phyloP scores from a whole-genome alignment of 2,113 vertebrate species.

The Pontoporia blainvillei region DNA sequence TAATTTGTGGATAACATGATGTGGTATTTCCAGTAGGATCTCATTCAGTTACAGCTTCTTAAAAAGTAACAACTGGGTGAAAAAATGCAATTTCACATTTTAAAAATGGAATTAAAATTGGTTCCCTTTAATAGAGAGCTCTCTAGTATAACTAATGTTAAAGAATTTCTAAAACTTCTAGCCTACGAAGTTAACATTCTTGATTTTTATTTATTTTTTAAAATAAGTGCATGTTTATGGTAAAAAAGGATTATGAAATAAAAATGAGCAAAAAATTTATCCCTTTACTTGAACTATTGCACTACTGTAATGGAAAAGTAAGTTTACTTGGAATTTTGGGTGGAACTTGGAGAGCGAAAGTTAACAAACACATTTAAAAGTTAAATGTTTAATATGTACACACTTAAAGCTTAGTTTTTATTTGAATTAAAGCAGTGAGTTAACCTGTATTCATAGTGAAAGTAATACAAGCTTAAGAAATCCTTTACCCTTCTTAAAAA shows the following conservation, averaged over 20 bases:
- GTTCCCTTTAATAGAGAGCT: neutral
- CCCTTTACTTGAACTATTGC: neutral
- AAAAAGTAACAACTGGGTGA: neutral
- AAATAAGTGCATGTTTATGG: neutral
- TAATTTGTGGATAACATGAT: neutral
- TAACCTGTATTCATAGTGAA: neutral
- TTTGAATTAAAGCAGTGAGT: neutral
- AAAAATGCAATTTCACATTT: neutral
- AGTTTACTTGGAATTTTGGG: neutral
- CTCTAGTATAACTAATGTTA: neutral
- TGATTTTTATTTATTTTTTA: slow-evolving; percentile 7
- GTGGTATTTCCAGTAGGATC: neutral
- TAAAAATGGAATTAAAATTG: slow-evolving; percentile 22
- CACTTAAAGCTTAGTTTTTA: neutral
- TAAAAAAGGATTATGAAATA: slow-evolving; percentile 7
- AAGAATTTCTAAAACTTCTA: neutral
- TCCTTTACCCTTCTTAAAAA: neutral
- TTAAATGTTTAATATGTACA: neutral
- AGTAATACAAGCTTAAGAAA: neutral
- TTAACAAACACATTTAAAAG: neutral
- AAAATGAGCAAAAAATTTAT: neutral
- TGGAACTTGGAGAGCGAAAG: neutral
- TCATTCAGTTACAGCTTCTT: neutral
- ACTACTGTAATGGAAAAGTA: neutral
- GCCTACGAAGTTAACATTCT: neutral